phyloP scores from a whole-genome alignment of 2,888 invertebrate genomes.

The Morpho deidamia region DNA sequence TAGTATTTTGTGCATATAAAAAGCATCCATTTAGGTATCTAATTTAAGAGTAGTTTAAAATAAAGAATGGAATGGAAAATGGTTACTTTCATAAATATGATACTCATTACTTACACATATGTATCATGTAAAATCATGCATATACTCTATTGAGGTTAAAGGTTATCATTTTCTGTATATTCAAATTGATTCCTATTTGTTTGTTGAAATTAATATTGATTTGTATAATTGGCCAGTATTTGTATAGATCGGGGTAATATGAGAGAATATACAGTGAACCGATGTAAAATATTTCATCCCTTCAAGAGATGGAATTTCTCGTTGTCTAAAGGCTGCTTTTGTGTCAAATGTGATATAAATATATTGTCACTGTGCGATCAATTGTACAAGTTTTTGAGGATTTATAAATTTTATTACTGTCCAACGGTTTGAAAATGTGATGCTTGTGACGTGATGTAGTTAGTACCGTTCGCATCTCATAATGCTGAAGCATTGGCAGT shows the following conservation, averaged over 20 bases:
- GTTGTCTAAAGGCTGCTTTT: slow-evolving; percentile 32
- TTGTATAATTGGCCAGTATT: slow-evolving; percentile 51
- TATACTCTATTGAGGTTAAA: too few relatives aligned
- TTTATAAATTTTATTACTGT: slow-evolving; percentile 18
- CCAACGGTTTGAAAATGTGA: background rate
- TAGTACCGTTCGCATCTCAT: too few relatives aligned
- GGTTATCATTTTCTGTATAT: too few relatives aligned
- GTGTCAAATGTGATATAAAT: slow-evolving; percentile 29
- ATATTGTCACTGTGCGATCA: slow-evolving; percentile 12
- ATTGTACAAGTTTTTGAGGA: slow-evolving; percentile 17
- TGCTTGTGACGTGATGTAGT: background rate
- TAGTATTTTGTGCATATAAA: too few relatives aligned
- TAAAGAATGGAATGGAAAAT: too few relatives aligned
- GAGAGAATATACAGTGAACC: slow-evolving; percentile 27
- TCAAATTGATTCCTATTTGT: background rate
- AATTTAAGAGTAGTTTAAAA: too few relatives aligned
- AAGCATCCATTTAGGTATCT: too few relatives aligned
- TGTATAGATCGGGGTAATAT: slow-evolving; percentile 33
- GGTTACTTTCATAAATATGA: too few relatives aligned
- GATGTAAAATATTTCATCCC: slow-evolving; percentile 30
- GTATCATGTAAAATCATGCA: too few relatives aligned
- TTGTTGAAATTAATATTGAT: background rate
- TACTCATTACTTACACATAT: too few relatives aligned
- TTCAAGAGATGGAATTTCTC: slow-evolving; percentile 31
- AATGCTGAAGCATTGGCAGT: background rate